Evolutionary conservation across 1,140 invertebrate species (phyloP).

Genomic region (Bombus huntii): DNA sequence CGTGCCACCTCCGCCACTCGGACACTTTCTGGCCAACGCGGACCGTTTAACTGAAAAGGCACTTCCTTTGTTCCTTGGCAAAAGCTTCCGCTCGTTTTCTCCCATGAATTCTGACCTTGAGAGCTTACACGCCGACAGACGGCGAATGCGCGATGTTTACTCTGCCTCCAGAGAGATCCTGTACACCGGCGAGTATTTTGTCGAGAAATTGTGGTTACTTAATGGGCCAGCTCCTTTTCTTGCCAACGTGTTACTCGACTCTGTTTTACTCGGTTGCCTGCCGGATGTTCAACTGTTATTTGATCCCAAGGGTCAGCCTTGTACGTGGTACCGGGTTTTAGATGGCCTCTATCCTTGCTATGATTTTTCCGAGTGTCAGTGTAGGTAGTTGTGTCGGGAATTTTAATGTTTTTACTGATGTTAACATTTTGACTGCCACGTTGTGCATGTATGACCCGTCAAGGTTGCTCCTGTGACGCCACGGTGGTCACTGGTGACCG

Average conservation of each 20-base stretch:
- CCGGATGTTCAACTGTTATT: not conserved
- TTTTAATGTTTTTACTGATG: no score
- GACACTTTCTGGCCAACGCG: not conserved
- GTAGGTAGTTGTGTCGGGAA: no score
- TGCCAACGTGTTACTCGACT: not conserved
- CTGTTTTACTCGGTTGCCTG: not conserved
- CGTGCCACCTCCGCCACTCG: not conserved
- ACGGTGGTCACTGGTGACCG: no score
- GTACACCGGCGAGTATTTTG: not conserved
- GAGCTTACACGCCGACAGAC: not conserved
- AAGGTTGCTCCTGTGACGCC: no score
- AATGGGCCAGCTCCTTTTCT: not conserved
- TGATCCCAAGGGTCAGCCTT: not conserved
- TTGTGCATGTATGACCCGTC: no score
- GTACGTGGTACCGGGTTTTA: not conserved
- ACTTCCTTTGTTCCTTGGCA: constrained; percentile 12
- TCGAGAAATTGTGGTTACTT: not conserved
- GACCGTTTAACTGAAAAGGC: constrained; percentile 15
- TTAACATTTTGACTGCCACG: no score
- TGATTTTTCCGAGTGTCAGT: no score
- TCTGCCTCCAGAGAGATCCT: not conserved
- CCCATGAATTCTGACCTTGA: constrained; percentile 19
- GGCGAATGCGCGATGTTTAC: not conserved
- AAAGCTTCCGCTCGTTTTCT: constrained; percentile 19
- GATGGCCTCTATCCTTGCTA: no score